Percentiles rank a stretch among this genome's conserved stretches.
phyloP scores from a whole-genome alignment of 2,888 invertebrate genomes.

The Miltochrista miniata region DNA sequence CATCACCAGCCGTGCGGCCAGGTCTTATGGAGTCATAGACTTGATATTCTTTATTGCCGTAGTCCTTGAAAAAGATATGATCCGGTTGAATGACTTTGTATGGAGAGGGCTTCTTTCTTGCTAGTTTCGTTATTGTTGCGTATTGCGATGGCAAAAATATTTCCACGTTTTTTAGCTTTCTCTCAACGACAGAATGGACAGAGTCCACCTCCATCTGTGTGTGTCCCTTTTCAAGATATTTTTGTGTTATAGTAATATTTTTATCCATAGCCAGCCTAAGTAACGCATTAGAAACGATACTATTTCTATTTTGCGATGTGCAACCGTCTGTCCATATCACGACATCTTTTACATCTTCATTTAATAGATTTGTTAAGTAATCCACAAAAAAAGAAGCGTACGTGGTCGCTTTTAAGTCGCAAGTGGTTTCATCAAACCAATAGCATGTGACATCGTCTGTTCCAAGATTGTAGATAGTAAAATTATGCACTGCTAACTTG shows the following conservation, averaged over 20 bases:
- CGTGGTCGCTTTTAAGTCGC: constrained; percentile 35
- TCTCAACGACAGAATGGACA: constrained; percentile 51
- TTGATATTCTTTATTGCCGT: not conserved
- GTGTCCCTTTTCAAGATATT: constrained; percentile 38
- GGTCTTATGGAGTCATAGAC: constrained; percentile 4
- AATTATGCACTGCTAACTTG: constrained; percentile 43
- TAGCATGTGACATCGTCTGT: constrained; percentile 31
- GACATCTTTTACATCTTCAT: constrained; percentile 26
- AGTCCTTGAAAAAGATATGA: constrained; percentile 2
- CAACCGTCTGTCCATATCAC: constrained; percentile 41
- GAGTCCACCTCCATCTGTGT: constrained; percentile 37
- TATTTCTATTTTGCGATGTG: constrained; percentile 38
- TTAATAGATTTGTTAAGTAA: constrained; percentile 29
- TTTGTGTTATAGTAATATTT: constrained; percentile 32
- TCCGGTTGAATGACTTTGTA: constrained; percentile 1
- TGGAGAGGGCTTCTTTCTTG: not conserved
- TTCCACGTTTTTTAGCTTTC: constrained; percentile 38
- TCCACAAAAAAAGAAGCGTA: constrained; percentile 38
- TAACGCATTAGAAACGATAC: constrained; percentile 34
- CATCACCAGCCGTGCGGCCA: constrained; percentile 14
- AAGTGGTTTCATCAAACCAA: constrained; percentile 39
- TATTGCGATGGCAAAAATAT: constrained; percentile 14
- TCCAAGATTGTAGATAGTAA: constrained; percentile 38
- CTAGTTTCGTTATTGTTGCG: constrained; percentile 4
- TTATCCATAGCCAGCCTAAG: constrained; percentile 26